Base-by-base conservation (phyloP, 2,113 vertebrate genomes). In the Lophotis ruficrista region DNA sequence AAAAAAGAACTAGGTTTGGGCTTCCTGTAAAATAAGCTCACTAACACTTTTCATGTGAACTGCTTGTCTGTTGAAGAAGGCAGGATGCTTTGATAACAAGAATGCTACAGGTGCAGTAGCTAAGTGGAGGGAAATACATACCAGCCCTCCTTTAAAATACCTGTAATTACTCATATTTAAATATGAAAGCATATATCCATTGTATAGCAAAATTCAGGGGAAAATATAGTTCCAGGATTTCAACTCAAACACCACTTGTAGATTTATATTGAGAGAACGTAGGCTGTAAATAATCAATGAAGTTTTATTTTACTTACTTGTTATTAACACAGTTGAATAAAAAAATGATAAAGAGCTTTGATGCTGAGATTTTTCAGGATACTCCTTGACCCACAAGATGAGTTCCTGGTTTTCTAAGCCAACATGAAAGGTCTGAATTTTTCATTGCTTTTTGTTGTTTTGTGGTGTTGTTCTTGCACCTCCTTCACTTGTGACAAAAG, bases 221-320 rank as follows among this genome's bases (percentile, higher is more conserved):
- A 31, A 30, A 2, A 24, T 12, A 15, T 13, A 31, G 3, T 58
- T 28, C 5, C 41, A 47, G 69, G 33, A 4, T 17, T 57, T 38
- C 3, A 14, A 23, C 62, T 62, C 54, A n/a, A 5, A 20, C 64
- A 41, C 6, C 69, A 18, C 30, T 27, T 11, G 35, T 2, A 45
- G 21, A 5, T 33, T 33, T 27, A 10, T 20, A 2, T 0, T 27
- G 66, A 57, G 31, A 64, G 35, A 31, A 10, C 0, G 2, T 2
- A 21, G 61, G 27, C 62, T 83, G 12, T 21, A 21, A 64, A n/a
- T 31, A 68, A 48, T 25, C 12, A 22, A 38, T 23, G 23, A 51
- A 20, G 5, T 10, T 71, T 50, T 19, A 23, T 27, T 62, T 72
- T 48, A 31, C 31, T 35, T 33, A 12, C 15, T 41, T 19, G 14